Base-by-base conservation (phyloP, 2,113 vertebrate genomes). In the Garra rufa region DNA sequence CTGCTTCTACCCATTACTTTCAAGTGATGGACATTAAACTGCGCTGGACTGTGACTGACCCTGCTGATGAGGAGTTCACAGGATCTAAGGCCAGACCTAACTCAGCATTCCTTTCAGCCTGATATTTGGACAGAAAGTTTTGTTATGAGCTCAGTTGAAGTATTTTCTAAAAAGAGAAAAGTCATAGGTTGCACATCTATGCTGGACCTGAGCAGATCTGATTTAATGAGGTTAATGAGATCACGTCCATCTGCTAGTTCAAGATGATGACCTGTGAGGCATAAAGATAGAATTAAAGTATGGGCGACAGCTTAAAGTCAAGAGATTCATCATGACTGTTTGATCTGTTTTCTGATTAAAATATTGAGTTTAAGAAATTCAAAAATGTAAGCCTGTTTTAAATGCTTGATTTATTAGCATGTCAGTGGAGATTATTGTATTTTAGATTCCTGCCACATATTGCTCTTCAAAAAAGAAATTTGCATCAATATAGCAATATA, bases 171-270 rank as follows among this genome's bases (percentile, higher is more conserved):
- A 26, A 71, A 14, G 8, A 44, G 9, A 44, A 71, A 71, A 19
- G 69, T 71, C 69, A 71, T 11, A 21, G 41, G 69, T 26, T 61
- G 57, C 24, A 61, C n/a, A 26, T 61, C 57, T 26, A 61, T 79
- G 55, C 50, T 55, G 50, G 52, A 19, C 21, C 17, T 52, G 50
- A 63, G 76, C 30, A 14, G 52, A 79, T 44, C 24, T 46, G n/a
- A 48, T 65, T 80, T 63, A 46, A 65, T 65, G n/a, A 44, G 48
- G 65, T 82, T 82, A 52, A 82, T 82, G 65, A 82, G 80, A 26
- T 82, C 79, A 52, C 28, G 26, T 69, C 28, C 10, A n/a, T 50
- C 46, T n/a, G 8, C 52, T 9, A 1, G 52, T 57, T 57, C 52
- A n/a, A 57, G 21, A 57, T 9, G 52, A 57, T n/a, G 21, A 57